Base-by-base conservation (phyloP, 2,888 invertebrate genomes). In the Melipona bicolor region DNA sequence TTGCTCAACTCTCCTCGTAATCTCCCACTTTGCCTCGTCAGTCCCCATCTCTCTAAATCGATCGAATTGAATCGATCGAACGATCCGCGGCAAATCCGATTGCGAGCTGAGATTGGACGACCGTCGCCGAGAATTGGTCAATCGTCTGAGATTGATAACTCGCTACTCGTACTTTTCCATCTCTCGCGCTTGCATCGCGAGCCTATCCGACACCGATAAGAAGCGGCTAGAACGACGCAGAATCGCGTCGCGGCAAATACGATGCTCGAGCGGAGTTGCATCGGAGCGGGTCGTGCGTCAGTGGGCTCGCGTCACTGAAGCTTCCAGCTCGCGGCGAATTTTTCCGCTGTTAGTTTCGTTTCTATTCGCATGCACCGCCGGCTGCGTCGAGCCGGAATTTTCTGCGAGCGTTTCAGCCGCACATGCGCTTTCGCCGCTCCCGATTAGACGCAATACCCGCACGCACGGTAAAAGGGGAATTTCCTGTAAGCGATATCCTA, bases 281-380 rank as follows among this genome's bases (percentile, higher is more conserved):
- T 6, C 43, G 6, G 21, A 61, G 4, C 17, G 52, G 27, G 69
- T 52, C 24, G 27, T 27, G 61, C 65, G 65, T 61, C 36, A 68
- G 27, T 68, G 74, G 50, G 6, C 9, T 36, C 77, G 49, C 69
- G 75, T 62, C 69, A 62, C 11, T 76, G 79, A 70, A 74, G 43
- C 68, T 27, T 19, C 56, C 61, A 24, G 52, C 24, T 62, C n/a
- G 1, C 50, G 17, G 24, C 43, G 49, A 72, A 61, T 49, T 61
- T 32, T 72, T 72, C 71, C 71, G 59, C 27, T 59, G 43, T 72
- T 72, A 71, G 56, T 19, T 56, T 49, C 13, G 19, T 56, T 71
- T 24, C 54, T 36, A 43, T 56, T 54, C 54, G 56, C 43, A 43
- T 54, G 69, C 69, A 43, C 43, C 43, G 43, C 9, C 9, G 43